Base-by-base conservation (phyloP, 2,113 vertebrate species). In the Phrynosoma blainvillii region DNA sequence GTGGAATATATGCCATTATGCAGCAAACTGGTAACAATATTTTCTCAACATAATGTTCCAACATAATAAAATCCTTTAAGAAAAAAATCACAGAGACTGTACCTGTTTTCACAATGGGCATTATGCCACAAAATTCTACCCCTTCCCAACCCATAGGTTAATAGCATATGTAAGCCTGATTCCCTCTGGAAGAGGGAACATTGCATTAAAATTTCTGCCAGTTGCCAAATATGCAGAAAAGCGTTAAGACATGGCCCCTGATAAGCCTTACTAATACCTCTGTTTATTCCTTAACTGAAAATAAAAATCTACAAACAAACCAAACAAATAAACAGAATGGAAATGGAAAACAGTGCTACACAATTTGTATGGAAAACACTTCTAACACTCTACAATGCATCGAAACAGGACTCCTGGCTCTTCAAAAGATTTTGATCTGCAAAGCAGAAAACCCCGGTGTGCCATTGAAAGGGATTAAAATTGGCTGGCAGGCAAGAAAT, bases 401-500 rank as follows among this genome's bases (percentile, higher is more conserved):
- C 73, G 86, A 56, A 70, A 27, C 71, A 76, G 7, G 47, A 47
- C 47, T 81, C 12, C 30, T n/a, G 12, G 27, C 42, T 88, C 62
- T 66, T 54, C 47, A 62, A 75, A 84, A 87, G 47, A 80, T 80
- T 42, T 62, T 74, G 40, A 80, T 84, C 59, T n/a, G 78, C 40
- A 86, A 89, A 68, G 59, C 12, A 42, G 21, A 21, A 52, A 27
- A 42, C 25, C 30, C 32, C 40, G 36, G 25, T 27, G 4, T 30
- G 4, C 70, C 54, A 42, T 40, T 84, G 81, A 84, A 84, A 76
- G 25, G 62, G 30, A 65, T 91, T 87, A 89, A 81, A 70, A 79
- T 32, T 68, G 76, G 68, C 74, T 87, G n/a, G 59, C 73, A 88
- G 83, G 52, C 85, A 54, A 65, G 78, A 84, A 91, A 87, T 76